Conservation (phyloP, 2,113 vertebrate species). For the Athene noctua region DNA sequence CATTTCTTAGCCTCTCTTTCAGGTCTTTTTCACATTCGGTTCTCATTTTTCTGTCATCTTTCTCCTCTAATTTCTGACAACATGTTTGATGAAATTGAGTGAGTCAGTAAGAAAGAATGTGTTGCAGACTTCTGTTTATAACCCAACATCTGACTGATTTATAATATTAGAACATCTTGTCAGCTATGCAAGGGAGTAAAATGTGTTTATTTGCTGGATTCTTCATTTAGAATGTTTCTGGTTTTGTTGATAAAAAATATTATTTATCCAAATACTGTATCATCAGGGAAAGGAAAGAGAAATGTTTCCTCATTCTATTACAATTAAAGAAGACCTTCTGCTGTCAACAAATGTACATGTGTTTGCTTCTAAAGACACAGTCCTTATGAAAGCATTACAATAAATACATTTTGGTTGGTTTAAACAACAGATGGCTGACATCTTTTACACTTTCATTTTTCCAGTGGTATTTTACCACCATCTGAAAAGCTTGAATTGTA, state of each 20-base stretch:
- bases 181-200: background rate
- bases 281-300: background rate
- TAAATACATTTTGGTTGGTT: slow-evolving; percentile 67
- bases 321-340: background rate
- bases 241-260: background rate
- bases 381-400: slow-evolving; percentile 50
- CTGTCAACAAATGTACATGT: background rate
- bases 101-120: background rate
- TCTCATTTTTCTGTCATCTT: background rate
- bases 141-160: slow-evolving; percentile 1
- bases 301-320: background rate
- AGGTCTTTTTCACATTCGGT: background rate
- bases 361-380: slow-evolving; percentile 51
- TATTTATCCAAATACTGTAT: background rate
- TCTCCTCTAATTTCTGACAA: background rate
- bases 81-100: background rate
- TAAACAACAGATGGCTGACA: slow-evolving; percentile 73
- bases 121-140: slow-evolving; percentile 33
- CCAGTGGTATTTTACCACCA: slow-evolving; percentile 55
- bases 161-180: background rate
- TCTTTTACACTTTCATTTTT: slow-evolving; percentile 55
- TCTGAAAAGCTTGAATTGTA: slow-evolving; percentile 56
- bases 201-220: background rate
- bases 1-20: background rate
- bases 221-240: background rate